phyloP scores from a whole-genome alignment of 2,113 vertebrate species.

The Heteronetta atricapilla region DNA sequence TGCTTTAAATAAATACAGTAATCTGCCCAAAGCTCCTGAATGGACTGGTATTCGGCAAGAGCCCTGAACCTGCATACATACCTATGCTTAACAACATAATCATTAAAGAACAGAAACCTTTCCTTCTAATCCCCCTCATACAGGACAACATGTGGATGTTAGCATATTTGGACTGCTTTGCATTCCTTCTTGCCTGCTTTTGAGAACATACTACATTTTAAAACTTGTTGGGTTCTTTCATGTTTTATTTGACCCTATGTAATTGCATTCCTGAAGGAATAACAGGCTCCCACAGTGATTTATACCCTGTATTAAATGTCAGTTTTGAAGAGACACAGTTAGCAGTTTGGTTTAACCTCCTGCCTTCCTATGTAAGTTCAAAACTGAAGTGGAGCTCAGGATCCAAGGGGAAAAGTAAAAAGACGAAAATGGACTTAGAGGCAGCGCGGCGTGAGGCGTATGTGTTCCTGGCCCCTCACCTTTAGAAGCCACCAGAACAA shows the following conservation, averaged over 20 bases:
- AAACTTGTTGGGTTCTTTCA: constrained; percentile 98
- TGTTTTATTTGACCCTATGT: constrained; percentile 99
- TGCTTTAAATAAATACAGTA: constrained; percentile 72
- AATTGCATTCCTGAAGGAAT: constrained; percentile 99
- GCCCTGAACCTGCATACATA: constrained; percentile 22
- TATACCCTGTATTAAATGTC: constrained; percentile 96
- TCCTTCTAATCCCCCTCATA: constrained; percentile 75
- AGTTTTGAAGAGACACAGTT: constrained; percentile 92
- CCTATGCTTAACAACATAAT: constrained; percentile 66
- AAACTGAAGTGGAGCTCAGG: constrained; percentile 63
- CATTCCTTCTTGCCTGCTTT: constrained; percentile 93
- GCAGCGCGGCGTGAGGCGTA: not conserved
- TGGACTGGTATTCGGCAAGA: not conserved
- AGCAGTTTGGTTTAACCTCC: constrained; percentile 88
- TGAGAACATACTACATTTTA: constrained; percentile 95
- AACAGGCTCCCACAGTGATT: constrained; percentile 93
- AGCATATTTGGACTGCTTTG: constrained; percentile 97
- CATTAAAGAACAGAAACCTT: constrained; percentile 77
- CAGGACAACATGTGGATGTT: constrained; percentile 89
- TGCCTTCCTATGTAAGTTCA: constrained; percentile 81
- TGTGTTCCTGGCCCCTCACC: not conserved
- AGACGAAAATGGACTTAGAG: constrained; percentile 26
- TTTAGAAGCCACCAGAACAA: not conserved
- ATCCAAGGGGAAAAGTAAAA: constrained; percentile 26
- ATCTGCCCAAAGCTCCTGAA: constrained; percentile 41